Evolutionary conservation across 2,888 invertebrate species (phyloP).

Genomic region (Cephonodes hylas): DNA sequence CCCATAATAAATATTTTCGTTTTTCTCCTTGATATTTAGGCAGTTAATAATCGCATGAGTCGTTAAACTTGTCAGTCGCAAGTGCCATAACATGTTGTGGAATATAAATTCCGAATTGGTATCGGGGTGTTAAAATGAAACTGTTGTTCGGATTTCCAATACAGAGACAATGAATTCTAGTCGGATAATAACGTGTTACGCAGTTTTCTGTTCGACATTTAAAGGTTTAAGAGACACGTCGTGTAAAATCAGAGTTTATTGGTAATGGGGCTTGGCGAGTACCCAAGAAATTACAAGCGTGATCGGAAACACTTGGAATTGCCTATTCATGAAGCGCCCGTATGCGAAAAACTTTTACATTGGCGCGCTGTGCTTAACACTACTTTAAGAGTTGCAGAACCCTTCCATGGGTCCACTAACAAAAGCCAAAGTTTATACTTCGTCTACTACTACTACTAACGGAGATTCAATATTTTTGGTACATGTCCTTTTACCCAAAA

Average conservation of each 20-base stretch:
- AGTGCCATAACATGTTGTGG: slow-evolving; percentile 8
- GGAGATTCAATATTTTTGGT: too few species aligned
- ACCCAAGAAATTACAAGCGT: slow-evolving; percentile 60
- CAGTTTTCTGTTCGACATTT: not conserved
- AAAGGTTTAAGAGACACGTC: slow-evolving; percentile 24
- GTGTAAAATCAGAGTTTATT: slow-evolving; percentile 45
- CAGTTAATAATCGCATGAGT: slow-evolving; percentile 1
- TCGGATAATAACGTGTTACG: not conserved
- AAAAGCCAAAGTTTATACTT: not conserved
- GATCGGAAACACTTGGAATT: slow-evolving; percentile 66
- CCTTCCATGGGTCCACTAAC: not conserved
- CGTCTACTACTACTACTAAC: not conserved
- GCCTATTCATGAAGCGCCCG: slow-evolving; percentile 64
- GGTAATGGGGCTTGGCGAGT: slow-evolving; percentile 51
- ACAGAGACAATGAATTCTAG: slow-evolving; percentile 13
- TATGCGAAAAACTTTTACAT: slow-evolving; percentile 51
- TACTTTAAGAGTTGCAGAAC: not conserved
- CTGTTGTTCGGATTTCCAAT: not conserved
- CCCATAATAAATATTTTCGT: slow-evolving; percentile 2
- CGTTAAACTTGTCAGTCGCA: slow-evolving; percentile 9
- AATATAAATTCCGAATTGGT: slow-evolving; percentile 7
- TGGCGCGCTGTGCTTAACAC: not conserved
- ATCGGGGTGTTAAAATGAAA: slow-evolving; percentile 1
- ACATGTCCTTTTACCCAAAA: too few species aligned
- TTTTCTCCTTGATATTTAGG: slow-evolving; percentile 8